These are phyloP conservation scores for Rhagologus leucostigma DNA, from an alignment of 2,113 vertebrate species.

Conservation along the genomic window DNA sequence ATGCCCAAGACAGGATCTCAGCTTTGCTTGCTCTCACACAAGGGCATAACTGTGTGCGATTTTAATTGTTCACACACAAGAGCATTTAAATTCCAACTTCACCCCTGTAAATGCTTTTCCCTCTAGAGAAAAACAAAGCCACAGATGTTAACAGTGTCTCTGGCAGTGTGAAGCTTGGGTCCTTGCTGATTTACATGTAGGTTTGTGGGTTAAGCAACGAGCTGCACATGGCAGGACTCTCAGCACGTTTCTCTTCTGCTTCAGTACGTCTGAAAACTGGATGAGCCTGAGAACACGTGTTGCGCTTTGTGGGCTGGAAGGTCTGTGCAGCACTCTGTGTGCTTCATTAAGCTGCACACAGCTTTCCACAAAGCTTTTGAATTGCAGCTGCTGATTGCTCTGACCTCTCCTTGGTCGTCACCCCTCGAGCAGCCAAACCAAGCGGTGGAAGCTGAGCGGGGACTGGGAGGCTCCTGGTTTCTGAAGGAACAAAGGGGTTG, in stretches of 20 bases:
- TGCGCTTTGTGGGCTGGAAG: neutral
- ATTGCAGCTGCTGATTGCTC: neutral
- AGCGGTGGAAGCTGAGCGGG: accelerated
- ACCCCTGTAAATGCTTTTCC: neutral
- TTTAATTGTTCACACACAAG: neutral
- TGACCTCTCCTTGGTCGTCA: neutral
- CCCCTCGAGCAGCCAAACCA: neutral
- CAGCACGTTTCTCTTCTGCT: neutral
- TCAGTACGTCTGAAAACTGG: neutral
- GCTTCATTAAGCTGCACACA: neutral
- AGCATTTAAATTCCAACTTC: neutral
- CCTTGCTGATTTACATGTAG: neutral
- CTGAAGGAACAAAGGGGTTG: neutral
- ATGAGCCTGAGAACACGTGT: neutral
- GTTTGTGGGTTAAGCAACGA: neutral
- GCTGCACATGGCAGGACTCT: neutral
- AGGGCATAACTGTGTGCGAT: neutral
- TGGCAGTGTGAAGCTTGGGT: neutral
- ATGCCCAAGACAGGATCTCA: neutral
- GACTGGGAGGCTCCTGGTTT: neutral
- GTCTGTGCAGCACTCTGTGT: neutral
- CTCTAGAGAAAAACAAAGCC: neutral
- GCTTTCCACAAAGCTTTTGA: neutral
- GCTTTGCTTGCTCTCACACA: neutral
- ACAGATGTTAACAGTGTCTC: neutral